Conservation (phyloP, 2,888 invertebrate species). For the Tinea trinotella region DNA sequence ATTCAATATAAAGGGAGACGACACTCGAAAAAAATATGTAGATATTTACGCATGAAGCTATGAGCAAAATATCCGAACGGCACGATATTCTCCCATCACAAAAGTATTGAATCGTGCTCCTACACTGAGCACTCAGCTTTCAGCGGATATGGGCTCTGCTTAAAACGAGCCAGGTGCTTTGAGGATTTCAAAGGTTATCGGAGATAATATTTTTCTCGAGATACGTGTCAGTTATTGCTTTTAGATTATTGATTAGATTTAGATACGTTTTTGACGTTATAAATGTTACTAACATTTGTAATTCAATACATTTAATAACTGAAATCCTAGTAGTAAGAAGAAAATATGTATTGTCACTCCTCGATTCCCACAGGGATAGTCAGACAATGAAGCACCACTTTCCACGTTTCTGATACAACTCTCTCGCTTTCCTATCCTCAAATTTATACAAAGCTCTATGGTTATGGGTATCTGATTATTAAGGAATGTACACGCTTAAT, state of each 20-base stretch:
- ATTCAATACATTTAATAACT: too few relatives aligned
- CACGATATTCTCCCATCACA: constrained; percentile 17
- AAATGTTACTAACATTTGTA: too few relatives aligned
- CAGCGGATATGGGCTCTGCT: constrained; percentile 15
- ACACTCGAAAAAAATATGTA: constrained; percentile 17
- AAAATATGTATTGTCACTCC: too few relatives aligned
- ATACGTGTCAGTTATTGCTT: background rate
- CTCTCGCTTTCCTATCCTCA: too few relatives aligned
- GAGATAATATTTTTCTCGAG: background rate
- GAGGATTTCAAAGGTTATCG: constrained; percentile 1
- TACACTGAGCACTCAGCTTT: constrained; percentile 18
- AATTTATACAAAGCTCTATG: too few relatives aligned
- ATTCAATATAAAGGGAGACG: constrained; percentile 19
- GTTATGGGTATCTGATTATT: too few relatives aligned
- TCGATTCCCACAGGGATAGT: too few relatives aligned
- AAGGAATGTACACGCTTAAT: too few relatives aligned
- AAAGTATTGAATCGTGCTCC: constrained; percentile 20
- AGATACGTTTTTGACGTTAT: too few relatives aligned
- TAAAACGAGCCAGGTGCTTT: background rate
- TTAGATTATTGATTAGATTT: background rate
- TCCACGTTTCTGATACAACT: too few relatives aligned
- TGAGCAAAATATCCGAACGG: constrained; percentile 13
- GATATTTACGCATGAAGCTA: constrained; percentile 15
- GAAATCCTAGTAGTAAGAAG: too few relatives aligned
- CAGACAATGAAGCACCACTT: too few relatives aligned